Conservation (phyloP, 2,113 vertebrate species). For the Lynx canadensis region DNA sequence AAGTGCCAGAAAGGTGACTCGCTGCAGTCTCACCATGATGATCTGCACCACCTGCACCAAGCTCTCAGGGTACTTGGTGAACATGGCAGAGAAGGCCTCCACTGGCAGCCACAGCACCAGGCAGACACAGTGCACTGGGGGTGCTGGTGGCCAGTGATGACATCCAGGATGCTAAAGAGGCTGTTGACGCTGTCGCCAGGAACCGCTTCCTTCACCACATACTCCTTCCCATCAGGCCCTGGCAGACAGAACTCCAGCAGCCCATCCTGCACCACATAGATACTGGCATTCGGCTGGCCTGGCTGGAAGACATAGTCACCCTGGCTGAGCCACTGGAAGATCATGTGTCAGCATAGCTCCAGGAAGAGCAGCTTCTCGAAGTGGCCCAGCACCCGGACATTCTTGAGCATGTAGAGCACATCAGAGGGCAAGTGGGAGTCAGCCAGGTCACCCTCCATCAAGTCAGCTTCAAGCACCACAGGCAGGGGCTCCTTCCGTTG, state of each 20-base stretch:
- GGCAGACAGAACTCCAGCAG: slow-evolving; percentile 95
- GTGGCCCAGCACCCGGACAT: slow-evolving; percentile 97
- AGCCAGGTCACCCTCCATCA: slow-evolving; percentile 95
- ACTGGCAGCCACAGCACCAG: slow-evolving; percentile 93
- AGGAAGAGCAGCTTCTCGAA: slow-evolving; percentile 97
- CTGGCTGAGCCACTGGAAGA: slow-evolving; percentile 93
- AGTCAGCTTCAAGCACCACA: slow-evolving; percentile 92
- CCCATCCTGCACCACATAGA: slow-evolving; percentile 97
- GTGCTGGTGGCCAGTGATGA: slow-evolving; percentile 97
- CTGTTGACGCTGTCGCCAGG: slow-evolving; percentile 98
- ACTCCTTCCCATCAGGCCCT: slow-evolving; percentile 93
- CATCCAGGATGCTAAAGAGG: slow-evolving; percentile 97
- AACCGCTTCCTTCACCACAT: slow-evolving; percentile 95
- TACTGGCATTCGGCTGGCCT: slow-evolving; percentile 94
- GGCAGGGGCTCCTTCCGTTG: slow-evolving; percentile 95
- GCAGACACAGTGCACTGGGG: slow-evolving; percentile 95
- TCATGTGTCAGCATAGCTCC: slow-evolving; percentile 98
- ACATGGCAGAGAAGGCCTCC: slow-evolving; percentile 94
- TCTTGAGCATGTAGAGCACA: slow-evolving; percentile 99
- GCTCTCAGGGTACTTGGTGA: slow-evolving; percentile 97
- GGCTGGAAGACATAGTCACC: slow-evolving; percentile 95
- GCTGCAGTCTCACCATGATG: slow-evolving; percentile 97
- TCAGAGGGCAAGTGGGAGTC: slow-evolving; percentile 95
- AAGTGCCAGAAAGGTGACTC: slow-evolving; percentile 95
- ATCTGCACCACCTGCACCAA: slow-evolving; percentile 97